phyloP scores from a whole-genome alignment of 2,888 invertebrate species.

The Alitta virens region DNA sequence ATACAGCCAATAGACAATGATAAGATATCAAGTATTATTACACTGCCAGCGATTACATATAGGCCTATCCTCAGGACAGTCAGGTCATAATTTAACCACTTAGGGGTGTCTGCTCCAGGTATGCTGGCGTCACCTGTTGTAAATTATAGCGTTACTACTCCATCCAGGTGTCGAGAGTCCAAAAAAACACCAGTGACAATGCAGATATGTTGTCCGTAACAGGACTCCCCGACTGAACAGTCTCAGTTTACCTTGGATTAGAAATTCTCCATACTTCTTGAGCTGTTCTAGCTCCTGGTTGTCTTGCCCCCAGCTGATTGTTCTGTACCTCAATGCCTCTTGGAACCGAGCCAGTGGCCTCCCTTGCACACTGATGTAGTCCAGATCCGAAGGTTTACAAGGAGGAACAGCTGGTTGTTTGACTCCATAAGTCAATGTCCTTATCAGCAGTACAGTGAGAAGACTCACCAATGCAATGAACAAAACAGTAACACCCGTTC shows the following conservation, averaged over 20 bases:
- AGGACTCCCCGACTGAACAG: no score
- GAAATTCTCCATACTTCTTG: constrained; percentile 16
- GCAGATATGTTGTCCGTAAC: no score
- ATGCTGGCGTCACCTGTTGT: no score
- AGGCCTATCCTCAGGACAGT: no score
- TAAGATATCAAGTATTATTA: no score
- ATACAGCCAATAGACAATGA: no score
- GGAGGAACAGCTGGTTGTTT: not conserved
- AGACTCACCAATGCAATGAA: not conserved
- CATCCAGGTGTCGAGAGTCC: no score
- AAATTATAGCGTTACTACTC: no score
- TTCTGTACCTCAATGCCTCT: constrained; percentile 22
- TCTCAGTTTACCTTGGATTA: constrained; percentile 16
- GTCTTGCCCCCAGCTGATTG: constrained; percentile 14
- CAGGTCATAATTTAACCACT: no score
- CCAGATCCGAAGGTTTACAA: not conserved
- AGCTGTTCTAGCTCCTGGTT: constrained; percentile 20
- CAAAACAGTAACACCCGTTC: not conserved
- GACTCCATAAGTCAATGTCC: constrained; percentile 5
- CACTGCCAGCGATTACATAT: no score
- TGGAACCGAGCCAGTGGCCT: constrained; percentile 20
- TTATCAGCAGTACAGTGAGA: not conserved
- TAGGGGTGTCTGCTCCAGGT: no score
- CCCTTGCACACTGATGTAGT: constrained; percentile 15
- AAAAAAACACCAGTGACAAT: no score